A percentile compares a stretch with the other conserved stretches of the same genome.
phyloP scores from a whole-genome alignment of 1,140 invertebrate genomes.

The Lutraria rhynchaena region DNA sequence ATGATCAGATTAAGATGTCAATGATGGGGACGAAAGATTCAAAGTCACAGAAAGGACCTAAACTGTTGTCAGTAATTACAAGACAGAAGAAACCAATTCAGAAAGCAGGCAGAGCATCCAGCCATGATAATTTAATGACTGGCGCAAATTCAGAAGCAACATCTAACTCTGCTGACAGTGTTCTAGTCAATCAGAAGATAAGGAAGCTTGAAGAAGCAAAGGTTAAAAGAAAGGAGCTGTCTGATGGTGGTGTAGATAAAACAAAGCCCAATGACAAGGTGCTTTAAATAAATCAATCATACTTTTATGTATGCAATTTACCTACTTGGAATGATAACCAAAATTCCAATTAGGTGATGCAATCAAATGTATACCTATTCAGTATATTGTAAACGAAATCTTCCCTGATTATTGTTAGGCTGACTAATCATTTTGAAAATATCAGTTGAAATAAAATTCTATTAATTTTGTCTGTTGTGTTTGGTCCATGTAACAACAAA shows the following conservation, averaged over 20 bases:
- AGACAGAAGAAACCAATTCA: constrained; percentile 25
- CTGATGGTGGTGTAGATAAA: constrained; percentile 26
- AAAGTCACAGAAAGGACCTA: not conserved
- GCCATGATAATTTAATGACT: not conserved
- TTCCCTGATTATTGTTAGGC: too few species aligned
- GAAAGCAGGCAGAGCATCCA: not conserved
- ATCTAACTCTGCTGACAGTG: constrained; percentile 7
- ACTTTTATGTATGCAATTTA: too few species aligned
- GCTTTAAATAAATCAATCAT: too few species aligned
- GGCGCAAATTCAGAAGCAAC: not conserved
- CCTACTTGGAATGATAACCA: too few species aligned
- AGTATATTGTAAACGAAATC: too few species aligned
- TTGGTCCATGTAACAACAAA: too few species aligned
- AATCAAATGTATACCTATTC: too few species aligned
- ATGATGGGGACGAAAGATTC: constrained; percentile 16
- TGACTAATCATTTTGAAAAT: too few species aligned
- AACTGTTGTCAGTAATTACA: constrained; percentile 28
- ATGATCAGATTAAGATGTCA: constrained; percentile 36
- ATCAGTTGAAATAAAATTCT: too few species aligned
- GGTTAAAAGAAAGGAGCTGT: constrained; percentile 46
- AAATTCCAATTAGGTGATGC: too few species aligned
- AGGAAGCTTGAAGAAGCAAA: constrained; percentile 47
- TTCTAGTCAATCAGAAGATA: constrained; percentile 45
- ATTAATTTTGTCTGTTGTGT: too few species aligned
- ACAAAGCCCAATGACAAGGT: constrained; percentile 44